Percentiles rank a stretch among this genome's conserved stretches.
phyloP scores from a whole-genome alignment of 2,888 invertebrate genomes.

The Acrocyrtus sp. region DNA sequence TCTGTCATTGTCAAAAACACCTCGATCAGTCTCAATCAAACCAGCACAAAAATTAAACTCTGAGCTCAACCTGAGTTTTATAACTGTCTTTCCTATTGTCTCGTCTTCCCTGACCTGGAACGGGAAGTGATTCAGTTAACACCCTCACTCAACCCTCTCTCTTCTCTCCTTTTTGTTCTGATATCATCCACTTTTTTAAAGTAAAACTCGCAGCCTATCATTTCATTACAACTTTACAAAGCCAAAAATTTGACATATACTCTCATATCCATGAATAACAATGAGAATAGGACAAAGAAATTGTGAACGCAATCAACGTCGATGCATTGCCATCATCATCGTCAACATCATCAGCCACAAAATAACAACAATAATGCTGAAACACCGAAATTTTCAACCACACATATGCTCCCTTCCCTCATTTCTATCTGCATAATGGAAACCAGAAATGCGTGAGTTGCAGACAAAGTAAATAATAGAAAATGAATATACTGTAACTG shows the following conservation, averaged over 20 bases:
- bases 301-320: no score
- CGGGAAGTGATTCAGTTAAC: constrained; percentile 36
- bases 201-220: no score
- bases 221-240: no score
- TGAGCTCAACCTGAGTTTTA: no score
- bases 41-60: no score
- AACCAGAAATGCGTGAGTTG: constrained; percentile 21
- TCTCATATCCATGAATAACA: constrained; percentile 28
- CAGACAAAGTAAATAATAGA: no score
- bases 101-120: constrained; percentile 44
- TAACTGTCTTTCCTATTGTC: constrained; percentile 42
- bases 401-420: no score
- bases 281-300: constrained; percentile 9
- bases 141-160: constrained; percentile 16
- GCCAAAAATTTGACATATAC: no score
- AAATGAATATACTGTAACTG: neutral
- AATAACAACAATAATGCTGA: constrained; percentile 1
- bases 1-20: constrained; percentile 43
- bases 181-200: neutral
- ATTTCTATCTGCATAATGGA: no score
- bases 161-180: constrained; percentile 4
- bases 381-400: constrained; percentile 3
- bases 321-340: no score
- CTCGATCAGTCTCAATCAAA: no score
- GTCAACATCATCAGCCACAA: constrained; percentile 4